Percentiles rank a stretch among this genome's conserved stretches.
Evolutionary conservation across 2,113 vertebrate species (phyloP).

Genomic region (Myrmophylax atrothorax): DNA sequence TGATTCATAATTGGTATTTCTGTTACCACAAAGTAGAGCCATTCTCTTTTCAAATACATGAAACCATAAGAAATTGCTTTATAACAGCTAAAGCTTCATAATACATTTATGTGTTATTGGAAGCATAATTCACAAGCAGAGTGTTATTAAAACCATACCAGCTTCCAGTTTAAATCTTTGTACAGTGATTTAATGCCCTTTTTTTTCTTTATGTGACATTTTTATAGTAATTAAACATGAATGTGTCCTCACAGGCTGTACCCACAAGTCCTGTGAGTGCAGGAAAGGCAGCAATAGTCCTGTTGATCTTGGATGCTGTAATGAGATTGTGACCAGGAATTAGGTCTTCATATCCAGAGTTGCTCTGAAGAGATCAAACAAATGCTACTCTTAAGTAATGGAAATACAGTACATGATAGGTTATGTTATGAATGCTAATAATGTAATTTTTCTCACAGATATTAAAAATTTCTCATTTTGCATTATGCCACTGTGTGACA

Average conservation of each 20-base stretch:
- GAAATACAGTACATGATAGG: not conserved
- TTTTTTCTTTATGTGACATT: not conserved
- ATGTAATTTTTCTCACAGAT: not conserved
- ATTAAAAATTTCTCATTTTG: conserved; percentile 33
- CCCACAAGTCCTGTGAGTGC: not conserved
- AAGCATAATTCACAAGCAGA: conserved; percentile 2
- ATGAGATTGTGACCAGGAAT: not conserved
- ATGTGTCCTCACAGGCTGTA: not conserved
- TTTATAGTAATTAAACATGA: conserved; percentile 22
- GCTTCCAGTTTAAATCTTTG: conserved; percentile 36
- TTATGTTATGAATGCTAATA: conserved; percentile 39
- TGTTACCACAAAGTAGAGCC: conserved; percentile 4
- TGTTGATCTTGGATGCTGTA: not conserved
- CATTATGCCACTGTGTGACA: not conserved
- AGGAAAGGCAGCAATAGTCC: not conserved
- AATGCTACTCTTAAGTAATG: not conserved
- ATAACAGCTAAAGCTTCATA: not conserved
- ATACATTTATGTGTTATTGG: conserved; percentile 31
- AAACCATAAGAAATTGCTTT: not conserved
- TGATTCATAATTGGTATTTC: conserved; percentile 12
- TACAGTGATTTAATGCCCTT: not conserved
- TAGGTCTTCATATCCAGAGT: not conserved
- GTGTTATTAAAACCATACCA: conserved; percentile 20
- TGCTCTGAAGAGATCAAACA: conserved; percentile 25
- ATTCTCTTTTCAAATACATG: not conserved